Evolutionary conservation across 1,140 invertebrate species (phyloP), one percentile per base, ranked within the genome.

Genomic region (Lanistes nyassanus): DNA sequence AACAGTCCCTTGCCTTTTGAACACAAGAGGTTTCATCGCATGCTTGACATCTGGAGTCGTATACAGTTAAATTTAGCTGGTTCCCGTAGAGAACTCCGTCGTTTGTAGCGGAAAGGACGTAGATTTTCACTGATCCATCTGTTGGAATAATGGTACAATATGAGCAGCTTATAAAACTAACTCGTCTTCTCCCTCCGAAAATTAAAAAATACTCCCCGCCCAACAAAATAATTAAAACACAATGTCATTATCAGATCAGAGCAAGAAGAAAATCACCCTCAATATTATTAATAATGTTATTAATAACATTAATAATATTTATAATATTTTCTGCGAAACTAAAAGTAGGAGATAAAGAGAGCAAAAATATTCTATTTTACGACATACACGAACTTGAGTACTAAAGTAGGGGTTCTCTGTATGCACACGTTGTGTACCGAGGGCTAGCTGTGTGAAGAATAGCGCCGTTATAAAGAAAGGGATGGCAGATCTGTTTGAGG

Each of bases 71-170:
- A 47, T 29, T 23, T 11, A 47, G 2, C 29, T n/a, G 29, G 67
- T 69, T 53, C 13, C 67, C 42, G 21, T 69, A 69, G 67, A 29
- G n/a, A 51, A 2, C 31, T 37, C 67, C 67, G 42, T 69, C 67
- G 51, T 53, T 65, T 53, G 36, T 72, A 11, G 55, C 74, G 34
- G 53, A 55, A n/a, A 60, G n/a, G 34, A 65, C 31, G 51, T 37
- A 75, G 13, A 7, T 36, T 55, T 29, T 51, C n/a, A 67, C 53
- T 11, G 36, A 36, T 21, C 42, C 21, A 64, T 56, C 60, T 66
- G 42, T 31, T 21, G 29, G 6, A 55, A 47, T 51, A 26, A 60
- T 51, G 11, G 65, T 31, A 31, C 60, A 21, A 64, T 64, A 64
- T 31, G 13, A 64, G 21, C 29, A 64, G 11, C n/a, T 16, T 13